Base-by-base conservation (phyloP, 2,113 vertebrate species). In the Agapornis roseicollis region DNA sequence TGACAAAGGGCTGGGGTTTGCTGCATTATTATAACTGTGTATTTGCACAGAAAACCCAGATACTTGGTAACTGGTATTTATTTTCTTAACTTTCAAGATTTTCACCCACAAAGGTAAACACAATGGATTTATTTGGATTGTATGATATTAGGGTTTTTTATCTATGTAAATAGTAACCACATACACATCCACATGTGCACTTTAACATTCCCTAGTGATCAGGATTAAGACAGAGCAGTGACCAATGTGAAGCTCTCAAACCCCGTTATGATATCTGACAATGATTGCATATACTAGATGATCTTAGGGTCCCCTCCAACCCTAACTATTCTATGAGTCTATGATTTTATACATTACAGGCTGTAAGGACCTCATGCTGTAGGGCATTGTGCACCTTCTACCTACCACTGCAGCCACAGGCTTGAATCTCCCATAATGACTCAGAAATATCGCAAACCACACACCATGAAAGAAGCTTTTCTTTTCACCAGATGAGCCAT, bases 221-320 rank as follows among this genome's bases (percentile, higher is more conserved):
- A 39, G 78, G 35, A 28, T 65, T 71, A 39, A 58, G 64, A 11
- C 37, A 83, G 20, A 52, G 29, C 25, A 47, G 31, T 8, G 50
- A 79, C 55, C 17, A 23, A 69, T 3, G 17, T 29, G 42, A 78
- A 69, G 37, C 20, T 47, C 27, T 50, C 63, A 52, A 42, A 22
- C 31, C 3, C 1, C 7, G 11, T 37, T 27, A 58, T 0, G 1
- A 58, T n/a, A 27, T 35, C 10, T 44, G 35, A 74, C 55, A n/a
- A n/a, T 58, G 55, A n/a, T 31, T 50, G 81, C 1, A 1, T 18
- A n/a, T n/a, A n/a, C n/a, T n/a, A n/a, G n/a, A n/a, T n/a, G n/a
- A n/a, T n/a, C n/a, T n/a, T n/a, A n/a, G n/a, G n/a, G n/a, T n/a
- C n/a, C n/a, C n/a, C n/a, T n/a, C n/a, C n/a, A n/a, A n/a, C n/a